phyloP scores from a whole-genome alignment of 2,797 vertebrate species.

The Xyrichtys novacula region DNA sequence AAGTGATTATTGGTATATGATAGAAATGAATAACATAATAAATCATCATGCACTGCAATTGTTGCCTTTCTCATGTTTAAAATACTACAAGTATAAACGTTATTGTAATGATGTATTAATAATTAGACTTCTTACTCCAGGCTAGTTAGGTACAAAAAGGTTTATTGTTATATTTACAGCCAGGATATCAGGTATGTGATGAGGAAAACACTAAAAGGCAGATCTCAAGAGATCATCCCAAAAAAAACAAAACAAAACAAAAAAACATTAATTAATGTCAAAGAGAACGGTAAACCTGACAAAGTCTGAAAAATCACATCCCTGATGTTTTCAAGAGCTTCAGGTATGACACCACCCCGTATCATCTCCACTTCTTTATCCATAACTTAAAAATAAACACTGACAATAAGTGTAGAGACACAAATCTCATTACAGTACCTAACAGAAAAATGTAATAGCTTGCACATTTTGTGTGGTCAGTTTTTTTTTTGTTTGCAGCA shows the following conservation, averaged over 20 bases:
- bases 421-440: slow-evolving; percentile 23
- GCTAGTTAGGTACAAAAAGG: slow-evolving; percentile 62
- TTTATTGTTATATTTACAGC: slow-evolving; percentile 81
- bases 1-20: slow-evolving; percentile 11
- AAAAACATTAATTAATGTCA: no score
- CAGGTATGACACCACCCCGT: slow-evolving; percentile 34
- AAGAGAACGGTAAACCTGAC: slow-evolving; percentile 38
- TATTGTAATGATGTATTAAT: neutral
- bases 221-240: slow-evolving; percentile 21
- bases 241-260: no score
- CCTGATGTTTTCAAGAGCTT: slow-evolving; percentile 35
- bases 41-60: slow-evolving; percentile 22
- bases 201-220: slow-evolving; percentile 53
- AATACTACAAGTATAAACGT: neutral
- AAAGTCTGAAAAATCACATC: slow-evolving; percentile 31
- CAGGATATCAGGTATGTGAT: slow-evolving; percentile 45
- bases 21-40: slow-evolving; percentile 29
- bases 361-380: slow-evolving; percentile 12
- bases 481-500: slow-evolving; percentile 18
- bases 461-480: slow-evolving; percentile 10
- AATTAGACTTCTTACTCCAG: neutral
- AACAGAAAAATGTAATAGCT: neutral
- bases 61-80: neutral
- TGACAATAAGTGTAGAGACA: slow-evolving; percentile 40
- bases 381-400: slow-evolving; percentile 23